phyloP scores from a whole-genome alignment of 2,888 invertebrate genomes.

The Nephrotoma guestfalica region DNA sequence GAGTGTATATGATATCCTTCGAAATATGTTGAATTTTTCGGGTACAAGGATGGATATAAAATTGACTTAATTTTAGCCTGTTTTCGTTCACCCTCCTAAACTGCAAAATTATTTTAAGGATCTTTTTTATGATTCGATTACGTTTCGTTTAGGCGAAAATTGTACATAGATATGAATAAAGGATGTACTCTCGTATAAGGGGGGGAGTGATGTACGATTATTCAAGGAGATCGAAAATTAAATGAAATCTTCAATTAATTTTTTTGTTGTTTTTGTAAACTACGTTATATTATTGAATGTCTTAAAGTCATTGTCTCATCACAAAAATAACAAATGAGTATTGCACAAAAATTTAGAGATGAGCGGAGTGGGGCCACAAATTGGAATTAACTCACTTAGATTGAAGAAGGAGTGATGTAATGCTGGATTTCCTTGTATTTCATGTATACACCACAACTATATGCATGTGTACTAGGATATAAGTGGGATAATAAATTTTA shows the following conservation, averaged over 20 bases:
- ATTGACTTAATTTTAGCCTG: slow-evolving; percentile 2
- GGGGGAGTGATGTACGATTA: neutral
- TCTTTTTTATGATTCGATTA: neutral
- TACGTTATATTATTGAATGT: neutral
- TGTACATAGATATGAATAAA: neutral
- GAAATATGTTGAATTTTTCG: neutral
- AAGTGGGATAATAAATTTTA: neutral
- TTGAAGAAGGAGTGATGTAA: neutral
- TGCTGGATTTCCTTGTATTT: neutral
- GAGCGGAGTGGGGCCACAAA: neutral
- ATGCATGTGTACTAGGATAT: neutral
- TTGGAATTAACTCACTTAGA: neutral
- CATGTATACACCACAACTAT: neutral
- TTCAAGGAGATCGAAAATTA: neutral
- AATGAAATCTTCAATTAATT: neutral
- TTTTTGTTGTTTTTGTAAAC: neutral
- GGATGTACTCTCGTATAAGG: neutral
- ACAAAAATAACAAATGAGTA: neutral
- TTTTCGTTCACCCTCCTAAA: neutral
- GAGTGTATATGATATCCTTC: neutral
- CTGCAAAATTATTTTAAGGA: neutral
- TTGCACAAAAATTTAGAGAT: neutral
- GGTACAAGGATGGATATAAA: neutral
- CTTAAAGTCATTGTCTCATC: neutral
- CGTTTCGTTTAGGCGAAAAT: neutral